Evolutionary conservation across 2,797 vertebrate genomes (phyloP).

Genomic region (Tapirus indicus): DNA sequence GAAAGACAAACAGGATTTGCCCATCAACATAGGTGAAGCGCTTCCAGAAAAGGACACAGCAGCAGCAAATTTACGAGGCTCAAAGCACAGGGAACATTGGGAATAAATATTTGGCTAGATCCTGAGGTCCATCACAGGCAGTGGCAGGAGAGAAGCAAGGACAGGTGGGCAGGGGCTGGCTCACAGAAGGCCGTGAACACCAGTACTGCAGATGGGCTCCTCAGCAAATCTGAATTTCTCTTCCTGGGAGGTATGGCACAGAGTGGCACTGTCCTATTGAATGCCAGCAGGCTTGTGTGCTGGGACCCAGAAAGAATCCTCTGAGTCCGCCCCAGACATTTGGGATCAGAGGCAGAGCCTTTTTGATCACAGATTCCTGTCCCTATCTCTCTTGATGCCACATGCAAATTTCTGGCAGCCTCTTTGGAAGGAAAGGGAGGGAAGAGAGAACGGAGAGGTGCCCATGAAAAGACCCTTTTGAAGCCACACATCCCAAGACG

Average conservation of each 20-base stretch:
- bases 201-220: background rate
- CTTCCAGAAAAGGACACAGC: background rate
- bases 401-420: background rate
- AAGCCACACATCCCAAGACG: background rate
- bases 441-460: background rate
- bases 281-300: background rate
- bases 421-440: background rate
- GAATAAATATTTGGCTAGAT: background rate
- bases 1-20: background rate
- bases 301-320: background rate
- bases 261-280: background rate
- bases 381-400: background rate
- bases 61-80: background rate
- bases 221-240: background rate
- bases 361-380: too few relatives aligned
- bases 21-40: background rate
- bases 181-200: background rate
- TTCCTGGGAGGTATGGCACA: background rate
- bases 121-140: background rate
- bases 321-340: background rate
- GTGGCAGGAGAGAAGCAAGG: background rate
- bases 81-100: background rate
- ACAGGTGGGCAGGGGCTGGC: background rate
- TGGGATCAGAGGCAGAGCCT: background rate
- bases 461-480: background rate